Evolutionary conservation across 2,888 invertebrate genomes (phyloP).

Genomic region (Augiades crinisus): DNA sequence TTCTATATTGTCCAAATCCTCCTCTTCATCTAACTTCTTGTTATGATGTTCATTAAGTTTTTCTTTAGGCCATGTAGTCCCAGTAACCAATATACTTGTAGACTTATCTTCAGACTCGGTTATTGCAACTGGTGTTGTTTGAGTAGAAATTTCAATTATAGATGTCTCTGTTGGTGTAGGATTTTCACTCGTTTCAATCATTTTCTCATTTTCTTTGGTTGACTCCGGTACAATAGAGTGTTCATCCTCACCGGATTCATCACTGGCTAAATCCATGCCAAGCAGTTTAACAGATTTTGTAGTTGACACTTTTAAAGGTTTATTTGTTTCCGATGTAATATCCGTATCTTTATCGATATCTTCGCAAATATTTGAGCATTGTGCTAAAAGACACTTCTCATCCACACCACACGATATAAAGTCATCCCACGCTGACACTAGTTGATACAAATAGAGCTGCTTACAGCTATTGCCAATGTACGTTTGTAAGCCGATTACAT

Average conservation of each 20-base stretch:
- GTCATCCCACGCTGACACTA: conserved; percentile 53
- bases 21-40: conserved; percentile 31
- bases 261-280: neutral
- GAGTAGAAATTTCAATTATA: conserved; percentile 20
- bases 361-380: conserved; percentile 50
- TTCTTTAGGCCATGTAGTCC: conserved; percentile 41
- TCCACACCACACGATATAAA: conserved; percentile 58
- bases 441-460: conserved; percentile 62
- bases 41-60: conserved; percentile 30
- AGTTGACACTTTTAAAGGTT: neutral
- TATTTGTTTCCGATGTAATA: neutral
- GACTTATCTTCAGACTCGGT: conserved; percentile 19
- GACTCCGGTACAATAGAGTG: neutral
- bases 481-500: conserved; percentile 61
- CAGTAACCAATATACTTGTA: neutral
- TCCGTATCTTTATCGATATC: conserved; percentile 52
- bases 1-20: conserved; percentile 34
- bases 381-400: conserved; percentile 50
- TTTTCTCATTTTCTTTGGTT: neutral
- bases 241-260: conserved; percentile 11
- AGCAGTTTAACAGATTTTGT: neutral
- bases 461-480: conserved; percentile 60
- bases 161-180: conserved; percentile 21
- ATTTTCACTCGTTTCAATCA: conserved; percentile 13
- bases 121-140: conserved; percentile 8